Conservation (phyloP, 2,797 vertebrate species). For the Chromis chromis region DNA sequence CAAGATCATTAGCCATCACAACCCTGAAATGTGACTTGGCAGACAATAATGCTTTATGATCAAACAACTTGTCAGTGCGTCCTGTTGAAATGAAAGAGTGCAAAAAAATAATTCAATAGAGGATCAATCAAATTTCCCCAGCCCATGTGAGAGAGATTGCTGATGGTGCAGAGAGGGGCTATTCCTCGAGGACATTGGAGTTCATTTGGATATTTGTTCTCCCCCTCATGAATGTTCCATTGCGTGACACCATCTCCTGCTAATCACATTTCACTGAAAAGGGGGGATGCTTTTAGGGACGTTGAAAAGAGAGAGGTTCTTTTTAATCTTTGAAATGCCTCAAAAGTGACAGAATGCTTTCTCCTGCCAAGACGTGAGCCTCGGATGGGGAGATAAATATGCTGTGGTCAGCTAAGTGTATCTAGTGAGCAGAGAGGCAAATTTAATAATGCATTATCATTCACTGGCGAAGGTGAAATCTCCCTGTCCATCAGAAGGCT, state of each 20-base stretch:
- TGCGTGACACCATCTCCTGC: slow-evolving; percentile 95
- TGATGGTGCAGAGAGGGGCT: slow-evolving; percentile 88
- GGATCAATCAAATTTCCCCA: slow-evolving; percentile 88
- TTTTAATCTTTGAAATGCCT: slow-evolving; percentile 99
- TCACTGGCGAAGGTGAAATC: slow-evolving; percentile 99
- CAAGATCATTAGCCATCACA: slow-evolving; percentile 89
- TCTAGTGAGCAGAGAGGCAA: slow-evolving; percentile 99
- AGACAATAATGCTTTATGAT: slow-evolving; percentile 89
- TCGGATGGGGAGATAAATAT: slow-evolving; percentile 99
- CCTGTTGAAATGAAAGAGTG: slow-evolving; percentile 87
- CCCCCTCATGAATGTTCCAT: slow-evolving; percentile 91
- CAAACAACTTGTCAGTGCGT: slow-evolving; percentile 89
- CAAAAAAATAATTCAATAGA: slow-evolving; percentile 89
- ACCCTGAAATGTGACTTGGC: slow-evolving; percentile 88
- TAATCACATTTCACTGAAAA: slow-evolving; percentile 96
- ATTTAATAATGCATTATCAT: slow-evolving; percentile 99
- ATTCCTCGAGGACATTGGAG: slow-evolving; percentile 90
- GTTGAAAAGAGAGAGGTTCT: slow-evolving; percentile 99
- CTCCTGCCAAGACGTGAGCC: slow-evolving; percentile 99
- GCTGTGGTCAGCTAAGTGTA: slow-evolving; percentile 99
- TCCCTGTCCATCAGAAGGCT: slow-evolving; percentile 94
- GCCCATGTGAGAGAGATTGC: slow-evolving; percentile 86
- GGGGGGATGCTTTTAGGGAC: slow-evolving; percentile 92
- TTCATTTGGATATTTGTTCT: slow-evolving; percentile 92
- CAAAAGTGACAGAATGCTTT: slow-evolving; percentile 99